These are phyloP conservation scores for Heliornis fulica DNA, from an alignment of 2,113 vertebrate species.

Conservation along the genomic window DNA sequence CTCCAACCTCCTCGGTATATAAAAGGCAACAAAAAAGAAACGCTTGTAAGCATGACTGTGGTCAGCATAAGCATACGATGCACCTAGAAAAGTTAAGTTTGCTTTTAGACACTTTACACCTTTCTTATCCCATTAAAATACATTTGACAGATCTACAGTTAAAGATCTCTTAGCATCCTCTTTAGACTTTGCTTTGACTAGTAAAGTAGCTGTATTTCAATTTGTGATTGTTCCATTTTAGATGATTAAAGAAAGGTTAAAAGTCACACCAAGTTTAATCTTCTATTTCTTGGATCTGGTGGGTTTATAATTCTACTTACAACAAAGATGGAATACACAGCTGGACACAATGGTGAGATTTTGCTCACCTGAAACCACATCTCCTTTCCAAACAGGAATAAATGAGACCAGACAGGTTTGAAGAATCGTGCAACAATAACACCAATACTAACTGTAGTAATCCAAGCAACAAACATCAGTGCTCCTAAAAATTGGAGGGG, in stretches of 20 bases:
- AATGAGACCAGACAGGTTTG: slow-evolving; percentile 79
- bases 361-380: slow-evolving; percentile 87
- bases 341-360: neutral
- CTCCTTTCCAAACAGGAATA: slow-evolving; percentile 76
- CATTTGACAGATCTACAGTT: neutral
- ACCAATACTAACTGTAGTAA: slow-evolving; percentile 80
- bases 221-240: neutral
- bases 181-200: neutral
- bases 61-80: slow-evolving; percentile 81
- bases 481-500: slow-evolving; percentile 78
- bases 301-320: neutral
- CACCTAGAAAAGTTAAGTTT: slow-evolving; percentile 68
- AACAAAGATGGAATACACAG: neutral
- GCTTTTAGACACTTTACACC: neutral
- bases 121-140: neutral
- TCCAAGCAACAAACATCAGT: slow-evolving; percentile 86
- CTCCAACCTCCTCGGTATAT: slow-evolving; percentile 86
- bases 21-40: slow-evolving; percentile 84
- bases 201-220: neutral
- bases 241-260: neutral
- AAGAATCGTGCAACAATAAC: slow-evolving; percentile 85
- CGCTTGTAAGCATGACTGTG: slow-evolving; percentile 76
- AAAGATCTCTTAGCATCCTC: neutral
- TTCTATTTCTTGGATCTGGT: neutral
- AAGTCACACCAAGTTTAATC: neutral